Evolutionary conservation across 1,140 invertebrate genomes (phyloP), one percentile per base, ranked within the genome.

Genomic region (Vollenhovia emeryi): DNA sequence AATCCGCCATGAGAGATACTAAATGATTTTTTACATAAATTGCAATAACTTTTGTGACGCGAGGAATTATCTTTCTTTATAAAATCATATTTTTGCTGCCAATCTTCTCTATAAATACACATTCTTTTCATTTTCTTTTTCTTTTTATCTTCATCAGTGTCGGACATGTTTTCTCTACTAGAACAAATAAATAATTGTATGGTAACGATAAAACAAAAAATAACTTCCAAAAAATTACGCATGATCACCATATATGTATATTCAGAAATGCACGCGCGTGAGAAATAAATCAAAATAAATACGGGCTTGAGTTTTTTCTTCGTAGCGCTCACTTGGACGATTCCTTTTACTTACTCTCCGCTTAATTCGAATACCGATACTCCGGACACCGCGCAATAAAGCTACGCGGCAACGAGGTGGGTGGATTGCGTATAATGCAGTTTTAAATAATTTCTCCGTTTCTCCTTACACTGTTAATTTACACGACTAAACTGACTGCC

Each of bases 341-440:
- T 60, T 74, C 50, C 62, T 64, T 40, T 76, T 40, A 50, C 85
- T 40, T 59, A 74, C 8, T 13, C 43, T 24, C 40, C 27, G 64
- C 33, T 52, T 84, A 71, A 76, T 87, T 87, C 33, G 43, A 75
- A 52, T 55, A 48, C 6, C 33, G 52, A 45, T 15, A 48, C 24
- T 30, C 86, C 27, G 30, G 59, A 60, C 45, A 33, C 36, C 71
- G 48, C 57, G 78, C 60, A 86, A 89, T 89, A 89, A 89, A 89
- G 66, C 57, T 78, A 66, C 55, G 69, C 55, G n/a, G 55, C 78
- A 87, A 86, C 75, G 83, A 89, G 82, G 89, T 91, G 89, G 90
- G 91, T 91, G 91, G 90, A 91, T 91, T 91, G 80, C 90, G 87
- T 90, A n/a, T n/a, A 91, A 91, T 91, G 86, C 80, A 45, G 76